Evolutionary conservation across 1,140 invertebrate species (phyloP), one percentile per base, ranked within the genome.

Genomic region (Wasmannia auropunctata): DNA sequence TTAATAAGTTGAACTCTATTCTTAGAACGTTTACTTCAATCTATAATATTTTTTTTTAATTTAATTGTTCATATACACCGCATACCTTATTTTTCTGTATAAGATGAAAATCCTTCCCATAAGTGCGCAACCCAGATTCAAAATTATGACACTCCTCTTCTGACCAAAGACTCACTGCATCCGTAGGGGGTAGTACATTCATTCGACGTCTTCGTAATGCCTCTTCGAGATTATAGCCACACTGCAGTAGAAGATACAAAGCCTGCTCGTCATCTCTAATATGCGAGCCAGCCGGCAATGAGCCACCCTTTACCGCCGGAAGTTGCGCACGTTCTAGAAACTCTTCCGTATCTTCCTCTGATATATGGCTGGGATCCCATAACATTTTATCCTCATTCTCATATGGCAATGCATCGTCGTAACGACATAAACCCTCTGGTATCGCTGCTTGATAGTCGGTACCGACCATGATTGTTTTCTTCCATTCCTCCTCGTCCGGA

Each of bases 91-190:
- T 97, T 92, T 98, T 98, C 89, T 99, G 98, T 92, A 99, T 99
- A 85, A 97, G 95, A 95, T 98, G 98, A 95, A 99, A 99, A 95
- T 99, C 98, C 95, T 99, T 99, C 56, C 99, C 99, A 94, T 98
- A 99, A 77, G 96, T 97, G 92, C 98, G 96, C 3, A 99, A 96
- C 70, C 98, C 99, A 93, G 97, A 97, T 96, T 99, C 99, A 96
- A 99, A 99, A 95, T 99, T 99, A 86, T 98, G 96, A 95, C 99
- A 99, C 94, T 99, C 99, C 94, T 99, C 99, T 94, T 99, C 99
- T 22, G 98, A 99, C 99, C 99, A 99, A 5, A 99, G 96, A 93
- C 98, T 98, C 94, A 97, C 97, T 0, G 97, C 96, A 86, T 97
- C 97, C 54, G 96, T 96, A 4, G 96, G 95, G 1, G 97, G 96